These are phyloP conservation scores for Brachionichthys hirsutus DNA, from an alignment of 2,113 vertebrate genomes.

Conservation along the genomic window DNA sequence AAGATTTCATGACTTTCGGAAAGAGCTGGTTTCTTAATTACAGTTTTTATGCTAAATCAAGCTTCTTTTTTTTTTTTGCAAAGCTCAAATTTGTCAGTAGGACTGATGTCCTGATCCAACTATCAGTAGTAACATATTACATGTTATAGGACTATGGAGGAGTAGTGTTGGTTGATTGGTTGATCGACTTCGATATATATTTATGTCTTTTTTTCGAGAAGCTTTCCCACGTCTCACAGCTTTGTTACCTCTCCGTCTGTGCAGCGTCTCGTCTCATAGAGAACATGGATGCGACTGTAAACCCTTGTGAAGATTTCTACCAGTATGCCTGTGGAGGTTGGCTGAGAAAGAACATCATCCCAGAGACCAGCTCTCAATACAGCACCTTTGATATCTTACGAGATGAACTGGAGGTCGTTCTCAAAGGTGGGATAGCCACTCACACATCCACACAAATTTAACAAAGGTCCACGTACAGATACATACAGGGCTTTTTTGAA, in stretches of 20 bases:
- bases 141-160: no score
- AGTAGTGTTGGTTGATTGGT: no score
- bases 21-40: no score
- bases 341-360: slow-evolving; percentile 92
- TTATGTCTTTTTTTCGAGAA: not conserved
- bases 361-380: slow-evolving; percentile 91
- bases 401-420: slow-evolving; percentile 88
- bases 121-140: no score
- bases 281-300: slow-evolving; percentile 85
- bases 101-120: no score
- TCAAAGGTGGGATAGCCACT: slow-evolving; percentile 85
- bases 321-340: slow-evolving; percentile 94
- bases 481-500: no score
- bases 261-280: slow-evolving; percentile 90
- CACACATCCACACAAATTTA: not conserved
- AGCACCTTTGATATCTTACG: slow-evolving; percentile 94
- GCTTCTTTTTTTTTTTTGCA: no score
- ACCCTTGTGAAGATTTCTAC: slow-evolving; percentile 91
- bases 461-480: not conserved
- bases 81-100: no score
- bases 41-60: no score
- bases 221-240: not conserved
- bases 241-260: slow-evolving; percentile 1
- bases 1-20: no score
- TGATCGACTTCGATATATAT: no score